phyloP scores from a whole-genome alignment of 2,888 invertebrate species.

The Drosophila phalerata region DNA sequence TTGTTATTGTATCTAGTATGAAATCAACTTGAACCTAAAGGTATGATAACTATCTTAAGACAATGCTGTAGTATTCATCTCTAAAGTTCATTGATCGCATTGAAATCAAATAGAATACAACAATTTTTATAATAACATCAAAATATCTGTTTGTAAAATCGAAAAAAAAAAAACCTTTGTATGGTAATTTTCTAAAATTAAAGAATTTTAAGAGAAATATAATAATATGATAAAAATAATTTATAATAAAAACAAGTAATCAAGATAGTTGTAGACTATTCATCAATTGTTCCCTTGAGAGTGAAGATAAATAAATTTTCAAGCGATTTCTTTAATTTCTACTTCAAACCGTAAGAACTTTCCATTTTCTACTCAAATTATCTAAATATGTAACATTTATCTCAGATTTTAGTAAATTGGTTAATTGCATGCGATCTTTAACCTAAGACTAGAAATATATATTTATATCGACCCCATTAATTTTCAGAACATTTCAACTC shows the following conservation, averaged over 20 bases:
- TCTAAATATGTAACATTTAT: not conserved
- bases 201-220: too few species aligned
- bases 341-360: too few species aligned
- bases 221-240: too few species aligned
- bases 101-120: too few species aligned
- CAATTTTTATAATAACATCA: not conserved
- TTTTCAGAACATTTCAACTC: not conserved
- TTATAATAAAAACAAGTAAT: too few species aligned
- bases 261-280: too few species aligned
- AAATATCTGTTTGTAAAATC: too few species aligned
- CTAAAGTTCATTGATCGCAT: not conserved
- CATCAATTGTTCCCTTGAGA: too few species aligned
- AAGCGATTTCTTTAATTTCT: too few species aligned
- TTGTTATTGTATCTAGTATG: slow-evolving; percentile 3
- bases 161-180: too few species aligned
- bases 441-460: not conserved
- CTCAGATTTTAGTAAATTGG: not conserved
- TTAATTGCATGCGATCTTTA: slow-evolving; percentile 6
- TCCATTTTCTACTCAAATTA: not conserved
- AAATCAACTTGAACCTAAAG: slow-evolving; percentile 7
- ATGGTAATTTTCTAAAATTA: too few species aligned
- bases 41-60: not conserved
- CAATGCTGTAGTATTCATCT: not conserved
- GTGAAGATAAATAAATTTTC: too few species aligned
- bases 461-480: not conserved